Evolutionary conservation across 2,797 vertebrate species (phyloP), one percentile per base, ranked within the genome.

Genomic region (Kryptolebias ocellatus): DNA sequence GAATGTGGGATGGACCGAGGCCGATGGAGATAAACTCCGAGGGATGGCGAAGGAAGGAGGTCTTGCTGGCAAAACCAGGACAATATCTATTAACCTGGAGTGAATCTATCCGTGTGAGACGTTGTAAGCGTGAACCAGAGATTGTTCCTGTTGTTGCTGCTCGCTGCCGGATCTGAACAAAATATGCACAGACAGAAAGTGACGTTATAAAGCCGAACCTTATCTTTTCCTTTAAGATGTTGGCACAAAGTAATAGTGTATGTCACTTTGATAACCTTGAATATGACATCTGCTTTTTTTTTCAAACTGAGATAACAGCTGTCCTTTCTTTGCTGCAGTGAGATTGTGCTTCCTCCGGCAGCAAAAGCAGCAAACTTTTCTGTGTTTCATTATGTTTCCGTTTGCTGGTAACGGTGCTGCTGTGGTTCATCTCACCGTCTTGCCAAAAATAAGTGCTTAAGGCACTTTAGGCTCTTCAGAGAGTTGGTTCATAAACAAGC

Each of bases 11-110:
- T 72, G 9, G 81, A 64, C 83, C 82, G 71, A 69, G 58, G 53
- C 63, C 69, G 87, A 90, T 87, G 87, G 81, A 83, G 61, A 67
- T 89, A 84, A 83, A 84, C 79, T 70, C 55, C 53, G 64, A 87
- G 80, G 74, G 82, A 74, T 66, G 78, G 75, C 68, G 80, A 86
- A 74, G 76, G 76, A 89, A 42, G 67, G 80, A 87, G 85, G 86
- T 77, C 79, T 84, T 27, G 29, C 76, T 56, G 76, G 76, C 73
- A 4, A 67, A 73, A 78, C 57, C 80, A 67, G 75, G 83, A 76
- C 28, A 45, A 70, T 76, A 70, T 70, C 79, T 79, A 85, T 92
- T 90, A 90, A 92, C 93, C 83, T 87, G 55, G 70, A 67, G 71
- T 66, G 71, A 76, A 29, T 76, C 83, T 64, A 28, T 74, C 65